Percentiles rank a stretch among this genome's conserved stretches.
These are phyloP conservation scores for Microcebus lehilahytsara DNA, from an alignment of 2,113 vertebrate species.

Conservation along the genomic window DNA sequence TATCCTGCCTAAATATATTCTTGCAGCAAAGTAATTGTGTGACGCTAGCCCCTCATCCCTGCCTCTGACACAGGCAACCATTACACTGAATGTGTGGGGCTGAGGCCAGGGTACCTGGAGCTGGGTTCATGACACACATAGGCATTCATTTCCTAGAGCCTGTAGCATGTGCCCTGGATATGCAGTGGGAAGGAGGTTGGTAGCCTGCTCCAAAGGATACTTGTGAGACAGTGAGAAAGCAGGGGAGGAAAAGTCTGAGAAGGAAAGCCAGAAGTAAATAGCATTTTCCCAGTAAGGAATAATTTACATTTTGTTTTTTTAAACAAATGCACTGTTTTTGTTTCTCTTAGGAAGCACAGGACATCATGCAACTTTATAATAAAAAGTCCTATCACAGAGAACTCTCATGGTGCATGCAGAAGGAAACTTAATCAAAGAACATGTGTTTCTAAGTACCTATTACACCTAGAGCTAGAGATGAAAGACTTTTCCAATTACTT, in stretches of 20 bases:
- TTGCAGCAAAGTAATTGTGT: neutral
- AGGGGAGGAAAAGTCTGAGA: neutral
- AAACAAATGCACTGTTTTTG: neutral
- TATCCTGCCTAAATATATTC: neutral
- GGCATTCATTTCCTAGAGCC: neutral
- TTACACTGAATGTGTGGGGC: neutral
- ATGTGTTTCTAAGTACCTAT: neutral
- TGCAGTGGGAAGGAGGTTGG: neutral
- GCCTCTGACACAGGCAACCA: neutral
- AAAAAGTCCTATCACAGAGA: neutral
- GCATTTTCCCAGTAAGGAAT: neutral
- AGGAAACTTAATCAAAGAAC: neutral
- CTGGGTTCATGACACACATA: neutral
- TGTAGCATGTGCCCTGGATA: neutral
- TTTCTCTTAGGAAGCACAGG: neutral
- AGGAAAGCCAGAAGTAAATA: neutral
- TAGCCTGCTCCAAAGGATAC: neutral
- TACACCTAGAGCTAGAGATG: neutral
- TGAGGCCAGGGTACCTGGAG: neutral
- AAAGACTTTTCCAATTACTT: slow-evolving; percentile 6
- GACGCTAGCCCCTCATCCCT: neutral
- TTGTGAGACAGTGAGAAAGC: neutral
- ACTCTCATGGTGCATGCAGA: neutral
- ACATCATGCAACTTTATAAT: neutral
- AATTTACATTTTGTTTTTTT: neutral